A percentile compares a stretch with the other conserved stretches of the same genome.
phyloP scores from a whole-genome alignment of 2,113 vertebrate genomes.

The Hippocampus mohnikei region DNA sequence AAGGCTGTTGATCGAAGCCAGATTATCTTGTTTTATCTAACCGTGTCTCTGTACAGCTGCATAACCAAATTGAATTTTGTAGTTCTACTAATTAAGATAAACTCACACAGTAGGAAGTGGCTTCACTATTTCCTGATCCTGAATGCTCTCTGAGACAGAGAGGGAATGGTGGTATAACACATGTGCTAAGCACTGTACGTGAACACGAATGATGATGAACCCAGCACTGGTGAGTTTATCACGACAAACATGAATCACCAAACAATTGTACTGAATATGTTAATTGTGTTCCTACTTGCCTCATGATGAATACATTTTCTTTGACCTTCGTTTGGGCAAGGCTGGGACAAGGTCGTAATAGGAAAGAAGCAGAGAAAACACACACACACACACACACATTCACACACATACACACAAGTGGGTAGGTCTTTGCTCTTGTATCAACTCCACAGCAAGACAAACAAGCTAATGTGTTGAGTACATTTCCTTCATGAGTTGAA shows the following conservation, averaged over 20 bases:
- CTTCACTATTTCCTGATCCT: not conserved
- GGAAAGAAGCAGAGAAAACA: not conserved
- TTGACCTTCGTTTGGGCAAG: not conserved
- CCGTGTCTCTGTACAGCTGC: not conserved
- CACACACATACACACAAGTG: constrained; percentile 3
- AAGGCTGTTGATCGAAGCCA: not conserved
- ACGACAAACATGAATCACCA: not conserved
- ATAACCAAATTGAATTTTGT: not conserved
- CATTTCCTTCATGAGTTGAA: constrained; percentile 54
- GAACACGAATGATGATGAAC: not conserved
- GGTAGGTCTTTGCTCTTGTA: constrained; percentile 46
- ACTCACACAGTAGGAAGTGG: not conserved
- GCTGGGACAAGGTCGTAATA: not conserved
- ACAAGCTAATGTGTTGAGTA: constrained; percentile 46
- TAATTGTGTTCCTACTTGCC: not conserved
- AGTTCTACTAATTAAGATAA: not conserved
- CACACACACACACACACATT: not conserved
- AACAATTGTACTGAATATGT: not conserved
- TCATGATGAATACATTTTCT: not conserved
- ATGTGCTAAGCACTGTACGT: not conserved
- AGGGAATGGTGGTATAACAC: not conserved
- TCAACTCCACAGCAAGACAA: constrained; percentile 36
- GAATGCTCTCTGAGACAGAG: not conserved
- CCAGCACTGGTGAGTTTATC: not conserved
- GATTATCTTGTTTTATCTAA: not conserved